Percentiles rank a stretch among this genome's conserved stretches.
Conservation (phyloP, 2,888 invertebrate genomes). For the Blastobasis adustella region DNA sequence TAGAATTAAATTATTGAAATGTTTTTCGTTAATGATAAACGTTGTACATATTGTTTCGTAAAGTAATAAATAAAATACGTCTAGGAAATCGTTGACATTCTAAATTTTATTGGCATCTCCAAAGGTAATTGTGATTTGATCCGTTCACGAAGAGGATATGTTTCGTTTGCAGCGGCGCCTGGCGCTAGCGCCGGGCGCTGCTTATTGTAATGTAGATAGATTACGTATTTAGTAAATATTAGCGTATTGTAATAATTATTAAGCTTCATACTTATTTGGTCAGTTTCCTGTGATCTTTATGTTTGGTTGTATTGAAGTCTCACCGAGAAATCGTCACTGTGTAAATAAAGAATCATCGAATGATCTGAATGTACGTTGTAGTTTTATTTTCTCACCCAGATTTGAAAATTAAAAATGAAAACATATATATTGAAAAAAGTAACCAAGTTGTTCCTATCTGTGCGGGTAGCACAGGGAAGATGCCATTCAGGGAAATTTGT, state of each 20-base stretch:
- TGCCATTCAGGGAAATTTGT: too few species aligned
- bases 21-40: conserved; percentile 28
- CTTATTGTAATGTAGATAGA: conserved; percentile 17
- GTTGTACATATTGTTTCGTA: conserved; percentile 37
- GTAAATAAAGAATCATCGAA: conserved; percentile 73
- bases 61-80: conserved; percentile 29
- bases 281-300: conserved; percentile 56
- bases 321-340: conserved; percentile 50
- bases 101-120: conserved; percentile 48
- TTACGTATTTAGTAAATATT: conserved; percentile 29
- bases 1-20: conserved; percentile 40
- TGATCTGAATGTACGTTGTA: conserved; percentile 62
- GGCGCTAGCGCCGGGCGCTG: conserved; percentile 19
- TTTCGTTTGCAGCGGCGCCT: conserved; percentile 5
- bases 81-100: conserved; percentile 47
- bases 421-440: too few species aligned
- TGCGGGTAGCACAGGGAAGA: too few species aligned
- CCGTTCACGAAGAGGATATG: conserved; percentile 19
- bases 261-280: conserved; percentile 39
- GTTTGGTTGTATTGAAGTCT: conserved; percentile 51
- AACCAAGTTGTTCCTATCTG: too few species aligned
- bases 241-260: conserved; percentile 30
- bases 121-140: conserved; percentile 14
- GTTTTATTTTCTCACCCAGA: conserved; percentile 40
- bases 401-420: too few species aligned